Percentiles rank a stretch among this genome's conserved stretches.
Conservation (phyloP, 2,888 invertebrate genomes). For the Trissolcus brochymenae region DNA sequence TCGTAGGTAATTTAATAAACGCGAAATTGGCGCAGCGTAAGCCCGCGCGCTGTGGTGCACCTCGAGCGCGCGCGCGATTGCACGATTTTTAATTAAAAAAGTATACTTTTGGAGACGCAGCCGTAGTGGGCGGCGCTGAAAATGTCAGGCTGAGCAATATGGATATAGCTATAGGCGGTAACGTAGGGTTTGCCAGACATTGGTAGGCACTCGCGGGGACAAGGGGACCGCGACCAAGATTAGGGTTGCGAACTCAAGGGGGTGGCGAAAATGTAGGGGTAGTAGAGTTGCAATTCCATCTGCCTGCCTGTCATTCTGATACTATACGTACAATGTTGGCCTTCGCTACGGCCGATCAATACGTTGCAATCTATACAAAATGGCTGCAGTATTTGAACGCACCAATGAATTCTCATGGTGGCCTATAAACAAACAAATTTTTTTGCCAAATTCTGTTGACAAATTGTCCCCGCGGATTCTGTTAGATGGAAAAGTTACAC, state of each 20-base stretch:
- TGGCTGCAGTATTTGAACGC: conserved; percentile 71
- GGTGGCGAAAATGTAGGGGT: conserved; percentile 66
- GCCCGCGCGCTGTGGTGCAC: conserved; percentile 38
- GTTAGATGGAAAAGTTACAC: too few relatives aligned
- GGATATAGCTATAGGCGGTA: conserved; percentile 70
- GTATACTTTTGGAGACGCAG: conserved; percentile 57
- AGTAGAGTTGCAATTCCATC: conserved; percentile 76
- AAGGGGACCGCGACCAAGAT: conserved; percentile 58
- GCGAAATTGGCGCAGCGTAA: conserved; percentile 56
- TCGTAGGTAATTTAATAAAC: conserved; percentile 61
- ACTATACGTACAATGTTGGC: conserved; percentile 66
- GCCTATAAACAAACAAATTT: conserved; percentile 1
- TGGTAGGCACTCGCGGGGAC: conserved; percentile 47
- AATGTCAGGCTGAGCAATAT: conserved; percentile 75
- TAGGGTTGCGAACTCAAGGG: conserved; percentile 66
- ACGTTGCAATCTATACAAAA: conserved; percentile 76
- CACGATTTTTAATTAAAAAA: conserved; percentile 62
- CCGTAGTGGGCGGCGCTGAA: conserved; percentile 51
- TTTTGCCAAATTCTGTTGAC: not conserved
- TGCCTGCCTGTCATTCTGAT: conserved; percentile 78
- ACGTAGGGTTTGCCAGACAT: conserved; percentile 69
- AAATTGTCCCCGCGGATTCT: not conserved
- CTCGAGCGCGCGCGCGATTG: conserved; percentile 29
- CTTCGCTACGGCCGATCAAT: conserved; percentile 74
- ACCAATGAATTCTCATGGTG: conserved; percentile 51